These are phyloP conservation scores for Gobio gobio DNA, from an alignment of 2,113 vertebrate species.

Conservation along the genomic window DNA sequence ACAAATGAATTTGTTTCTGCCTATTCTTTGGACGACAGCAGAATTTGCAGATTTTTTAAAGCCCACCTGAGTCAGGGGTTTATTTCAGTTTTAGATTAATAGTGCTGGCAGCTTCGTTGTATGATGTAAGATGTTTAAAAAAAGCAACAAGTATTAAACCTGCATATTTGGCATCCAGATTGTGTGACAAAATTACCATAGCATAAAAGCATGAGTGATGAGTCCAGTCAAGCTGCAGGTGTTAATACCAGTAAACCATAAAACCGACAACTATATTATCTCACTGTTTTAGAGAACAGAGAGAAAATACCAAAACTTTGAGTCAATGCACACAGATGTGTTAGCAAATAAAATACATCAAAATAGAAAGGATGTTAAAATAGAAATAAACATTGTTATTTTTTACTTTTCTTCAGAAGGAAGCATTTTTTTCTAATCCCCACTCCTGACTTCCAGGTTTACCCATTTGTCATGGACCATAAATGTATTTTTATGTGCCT, in stretches of 20 bases:
- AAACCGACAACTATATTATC: conserved; percentile 61
- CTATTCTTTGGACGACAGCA: conserved; percentile 3
- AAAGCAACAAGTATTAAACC: conserved; percentile 57
- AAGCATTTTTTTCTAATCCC: not conserved
- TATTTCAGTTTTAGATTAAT: conserved; percentile 66
- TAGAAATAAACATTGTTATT: not conserved
- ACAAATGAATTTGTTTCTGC: not conserved
- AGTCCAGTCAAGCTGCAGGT: conserved; percentile 53
- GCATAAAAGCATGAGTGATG: conserved; percentile 69
- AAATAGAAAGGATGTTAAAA: not conserved
- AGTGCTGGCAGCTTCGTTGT: conserved; percentile 71
- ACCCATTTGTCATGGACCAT: not conserved
- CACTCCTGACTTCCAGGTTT: not conserved
- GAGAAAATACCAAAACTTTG: not conserved
- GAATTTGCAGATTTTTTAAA: conserved; percentile 55
- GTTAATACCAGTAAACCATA: conserved; percentile 64
- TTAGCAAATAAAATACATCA: not conserved
- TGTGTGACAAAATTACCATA: conserved; percentile 65
- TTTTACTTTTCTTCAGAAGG: not conserved
- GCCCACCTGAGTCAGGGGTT: conserved; percentile 53
- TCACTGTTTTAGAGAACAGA: not conserved
- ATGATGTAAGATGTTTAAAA: conserved; percentile 66
- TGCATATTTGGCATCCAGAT: conserved; percentile 54
- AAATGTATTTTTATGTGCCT: conserved; percentile 9
- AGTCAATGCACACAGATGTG: not conserved